phyloP scores from a whole-genome alignment of 1,140 invertebrate species.

The Homalodisca vitripennis region DNA sequence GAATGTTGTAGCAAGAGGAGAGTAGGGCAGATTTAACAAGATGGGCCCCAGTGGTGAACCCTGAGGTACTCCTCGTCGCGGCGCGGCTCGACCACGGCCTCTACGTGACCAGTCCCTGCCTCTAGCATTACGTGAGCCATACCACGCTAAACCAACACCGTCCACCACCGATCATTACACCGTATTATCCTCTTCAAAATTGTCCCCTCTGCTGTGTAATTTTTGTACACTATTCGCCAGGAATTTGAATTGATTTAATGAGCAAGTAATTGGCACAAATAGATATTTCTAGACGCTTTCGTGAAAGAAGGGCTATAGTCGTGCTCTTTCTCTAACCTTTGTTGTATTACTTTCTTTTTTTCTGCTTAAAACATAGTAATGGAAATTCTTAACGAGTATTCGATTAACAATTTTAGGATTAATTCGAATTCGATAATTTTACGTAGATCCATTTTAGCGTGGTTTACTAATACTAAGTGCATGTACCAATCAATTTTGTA shows the following conservation, averaged over 20 bases:
- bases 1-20: no score
- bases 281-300: constrained; percentile 25
- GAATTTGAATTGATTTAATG: constrained; percentile 27
- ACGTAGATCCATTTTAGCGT: no score
- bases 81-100: no score
- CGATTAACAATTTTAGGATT: no score
- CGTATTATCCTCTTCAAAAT: constrained; percentile 23
- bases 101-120: neutral
- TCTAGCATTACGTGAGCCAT: constrained; percentile 5
- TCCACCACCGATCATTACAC: constrained; percentile 22
- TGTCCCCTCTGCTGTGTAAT: constrained; percentile 18
- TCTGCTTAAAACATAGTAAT: no score
- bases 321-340: neutral
- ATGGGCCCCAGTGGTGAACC: constrained; percentile 2
- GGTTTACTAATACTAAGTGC: no score
- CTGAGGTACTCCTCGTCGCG: neutral
- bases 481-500: no score
- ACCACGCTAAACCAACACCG: constrained; percentile 23
- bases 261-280: constrained; percentile 23
- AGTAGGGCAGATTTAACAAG: constrained; percentile 14
- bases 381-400: no score
- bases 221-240: constrained; percentile 20
- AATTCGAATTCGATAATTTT: no score
- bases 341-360: constrained; percentile 4
- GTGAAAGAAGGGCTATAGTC: constrained; percentile 7